Evolutionary conservation across 2,797 vertebrate genomes (phyloP).

Genomic region (Enoplosus armatus): DNA sequence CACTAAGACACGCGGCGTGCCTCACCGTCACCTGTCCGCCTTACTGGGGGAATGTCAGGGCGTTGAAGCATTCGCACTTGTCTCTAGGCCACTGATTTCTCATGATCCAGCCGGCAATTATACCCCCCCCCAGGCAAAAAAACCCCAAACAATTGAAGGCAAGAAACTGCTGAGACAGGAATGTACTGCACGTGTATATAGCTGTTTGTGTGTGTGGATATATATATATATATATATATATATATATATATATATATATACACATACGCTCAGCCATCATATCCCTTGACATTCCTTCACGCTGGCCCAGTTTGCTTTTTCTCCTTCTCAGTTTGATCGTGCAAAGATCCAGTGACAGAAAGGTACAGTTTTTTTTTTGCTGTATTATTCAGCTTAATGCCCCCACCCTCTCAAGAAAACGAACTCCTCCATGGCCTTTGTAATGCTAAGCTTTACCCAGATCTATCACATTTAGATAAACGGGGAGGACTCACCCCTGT

Average conservation of each 20-base stretch:
- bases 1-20: neutral
- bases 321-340: constrained; percentile 46
- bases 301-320: constrained; percentile 27
- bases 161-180: constrained; percentile 1
- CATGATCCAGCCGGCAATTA: constrained; percentile 39
- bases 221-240: too few species aligned
- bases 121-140: neutral
- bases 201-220: neutral
- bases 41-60: constrained; percentile 40
- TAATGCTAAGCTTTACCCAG: constrained; percentile 50
- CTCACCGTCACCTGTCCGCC: constrained; percentile 30
- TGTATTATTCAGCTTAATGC: constrained; percentile 49
- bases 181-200: neutral
- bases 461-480: constrained; percentile 51
- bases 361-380: constrained; percentile 32
- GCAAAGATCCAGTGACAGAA: constrained; percentile 42
- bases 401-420: constrained; percentile 27
- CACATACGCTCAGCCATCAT: too few species aligned
- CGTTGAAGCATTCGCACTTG: constrained; percentile 13
- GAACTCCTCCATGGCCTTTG: constrained; percentile 38
- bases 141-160: constrained; percentile 5
- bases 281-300: constrained; percentile 54
- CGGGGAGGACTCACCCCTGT: constrained; percentile 33
- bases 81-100: constrained; percentile 23
- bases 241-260: too few species aligned